phyloP scores from a whole-genome alignment of 2,888 invertebrate species.

The Andrena trimmerana region DNA sequence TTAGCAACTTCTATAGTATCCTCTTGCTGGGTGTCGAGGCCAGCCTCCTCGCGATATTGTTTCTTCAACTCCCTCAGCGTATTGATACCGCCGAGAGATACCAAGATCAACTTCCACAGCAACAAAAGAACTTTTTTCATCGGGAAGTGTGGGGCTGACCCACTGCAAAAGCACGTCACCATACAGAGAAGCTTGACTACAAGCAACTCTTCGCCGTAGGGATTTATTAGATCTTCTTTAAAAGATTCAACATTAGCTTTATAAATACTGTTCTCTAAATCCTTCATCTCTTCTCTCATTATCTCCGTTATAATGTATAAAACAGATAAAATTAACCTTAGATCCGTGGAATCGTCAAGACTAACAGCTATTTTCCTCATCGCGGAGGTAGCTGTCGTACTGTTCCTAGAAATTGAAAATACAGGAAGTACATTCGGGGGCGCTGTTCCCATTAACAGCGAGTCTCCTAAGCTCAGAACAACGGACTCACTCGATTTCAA shows the following conservation, averaged over 20 bases:
- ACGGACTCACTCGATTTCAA: conserved; percentile 93
- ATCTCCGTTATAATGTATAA: conserved; percentile 98
- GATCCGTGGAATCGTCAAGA: conserved; percentile 95
- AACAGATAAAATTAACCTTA: conserved; percentile 96
- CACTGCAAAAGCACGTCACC: conserved; percentile 98
- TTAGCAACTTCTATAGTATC: conserved; percentile 98
- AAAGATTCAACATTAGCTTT: conserved; percentile 87
- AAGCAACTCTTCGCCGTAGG: conserved; percentile 92
- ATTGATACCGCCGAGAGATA: conserved; percentile 96
- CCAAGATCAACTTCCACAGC: conserved; percentile 97
- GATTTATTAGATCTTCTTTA: conserved; percentile 87
- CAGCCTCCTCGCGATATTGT: conserved; percentile 89
- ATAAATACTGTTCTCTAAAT: conserved; percentile 85
- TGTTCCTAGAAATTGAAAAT: conserved; percentile 85
- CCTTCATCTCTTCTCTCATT: conserved; percentile 90
- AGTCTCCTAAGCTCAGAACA: no score
- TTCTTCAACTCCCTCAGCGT: conserved; percentile 92
- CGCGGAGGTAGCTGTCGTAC: conserved; percentile 90
- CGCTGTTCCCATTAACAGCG: neutral
- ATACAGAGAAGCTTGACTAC: conserved; percentile 96
- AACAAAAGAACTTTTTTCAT: conserved; percentile 98
- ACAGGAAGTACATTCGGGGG: neutral
- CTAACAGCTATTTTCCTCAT: conserved; percentile 92
- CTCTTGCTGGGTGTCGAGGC: conserved; percentile 92
- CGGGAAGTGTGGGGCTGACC: conserved; percentile 98